Base-by-base conservation (phyloP, 2,113 vertebrate genomes). In the Miniopterus natalensis region DNA sequence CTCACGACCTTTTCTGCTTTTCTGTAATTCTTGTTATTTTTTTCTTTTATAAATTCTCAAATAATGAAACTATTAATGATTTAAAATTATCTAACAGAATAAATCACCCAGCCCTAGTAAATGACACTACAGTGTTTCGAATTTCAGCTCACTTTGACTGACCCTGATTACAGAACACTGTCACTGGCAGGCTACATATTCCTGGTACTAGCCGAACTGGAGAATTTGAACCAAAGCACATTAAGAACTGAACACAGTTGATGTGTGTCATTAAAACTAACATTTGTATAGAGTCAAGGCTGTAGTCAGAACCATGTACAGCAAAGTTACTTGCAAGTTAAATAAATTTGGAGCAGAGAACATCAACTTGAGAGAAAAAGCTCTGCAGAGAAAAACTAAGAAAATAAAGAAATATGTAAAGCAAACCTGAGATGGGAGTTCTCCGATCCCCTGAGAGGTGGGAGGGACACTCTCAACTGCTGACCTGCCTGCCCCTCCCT, bases 1-100 rank as follows among this genome's bases (percentile, higher is more conserved):
- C 23, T 3, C 12, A 63, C 59, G 83, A 84, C 13, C 18, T 29
- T 71, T 63, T 8, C 4, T 8, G 20, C 1, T 89, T 89, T 42
- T 80, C 55, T 87, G 25, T 13, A 36, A 42, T 61, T 87, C 6
- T 3, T 88, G 14, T 70, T 79, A 31, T 31, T 66, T 70, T 95
- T 92, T 95, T 36, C 45, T 57, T 88, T 95, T 71, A 88, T 36
- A 93, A 88, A 84, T 78, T 13, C 51, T 92, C 78, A 94, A 88
- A 74, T 70, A 71, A 83, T 89, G 4, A 85, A 91, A 63, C 17
- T 74, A 51, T 71, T 87, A 31, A n/a, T 90, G 14, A 15, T 79
- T 74, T 87, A 71, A 93, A 74, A 57, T 86, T 29, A 86, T 18
- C 42, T 20, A 68, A 63, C 51, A 87, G 79, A 95, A 20, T 36